Evolutionary conservation across 2,113 vertebrate genomes (phyloP), one percentile per base, ranked within the genome.

Genomic region (Vanacampus margaritifer): DNA sequence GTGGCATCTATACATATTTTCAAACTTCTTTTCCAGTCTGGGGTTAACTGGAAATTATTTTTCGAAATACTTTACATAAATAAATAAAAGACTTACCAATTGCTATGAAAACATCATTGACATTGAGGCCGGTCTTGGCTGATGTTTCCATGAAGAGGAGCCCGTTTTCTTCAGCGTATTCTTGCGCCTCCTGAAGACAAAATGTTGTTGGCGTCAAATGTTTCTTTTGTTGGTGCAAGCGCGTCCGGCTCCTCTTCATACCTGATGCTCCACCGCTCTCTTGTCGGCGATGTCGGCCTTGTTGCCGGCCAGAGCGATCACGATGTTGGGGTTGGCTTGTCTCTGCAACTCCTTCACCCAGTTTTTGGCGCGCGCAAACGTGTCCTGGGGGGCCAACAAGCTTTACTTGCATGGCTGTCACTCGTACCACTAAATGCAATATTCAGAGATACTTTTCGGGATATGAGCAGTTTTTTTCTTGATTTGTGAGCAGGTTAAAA

Each of bases 131-230:
- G 1, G 95, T 98, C 92, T 98, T 98, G 4, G 96, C 96, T 0
- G 96, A 98, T 0, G 96, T 98, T 90, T 98, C 96, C 96, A 98
- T 98, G 88, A 98, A 98, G 67, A 98, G 93, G 88, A 98, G 91
- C 78, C 94, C 95, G 90, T 98, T 98, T 84, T 98, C 95, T 46
- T 98, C 96, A 69, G 96, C 95, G 12, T 98, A 98, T 0, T 90
- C 85, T 72, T 98, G 95, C 64, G 95, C 96, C 89, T 98, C 96
- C 96, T 98, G 76, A 43, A 8, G 61, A 63, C 5, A 71, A 21
- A 17, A 11, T 9, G 45, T 23, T 6, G 51, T 4, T 35, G 14
- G 26, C 3, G 16, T 26, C 26, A 6, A 43, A 32, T 2, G 4
- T n/a, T n/a, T n/a, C 28, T 2, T 32, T 32, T 32, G 28, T 32